phyloP scores from a whole-genome alignment of 2,797 vertebrate genomes.

The Eospalax fontanierii region DNA sequence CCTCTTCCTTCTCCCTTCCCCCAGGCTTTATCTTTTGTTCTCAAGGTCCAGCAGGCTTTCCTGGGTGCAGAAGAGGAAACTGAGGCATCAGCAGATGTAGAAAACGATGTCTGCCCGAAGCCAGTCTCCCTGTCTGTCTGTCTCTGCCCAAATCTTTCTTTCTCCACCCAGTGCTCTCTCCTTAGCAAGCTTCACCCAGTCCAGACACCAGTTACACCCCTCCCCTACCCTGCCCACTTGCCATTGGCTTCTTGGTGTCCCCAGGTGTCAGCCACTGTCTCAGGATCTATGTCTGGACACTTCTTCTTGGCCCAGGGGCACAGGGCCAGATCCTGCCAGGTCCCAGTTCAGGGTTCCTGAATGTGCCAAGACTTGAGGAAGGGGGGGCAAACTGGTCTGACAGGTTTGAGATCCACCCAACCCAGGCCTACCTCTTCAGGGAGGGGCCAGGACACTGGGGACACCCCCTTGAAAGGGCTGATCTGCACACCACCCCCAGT shows the following conservation, averaged over 20 bases:
- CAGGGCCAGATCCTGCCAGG: background rate
- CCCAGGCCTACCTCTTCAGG: background rate
- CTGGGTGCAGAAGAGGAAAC: background rate
- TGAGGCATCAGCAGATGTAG: background rate
- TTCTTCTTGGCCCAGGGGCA: background rate
- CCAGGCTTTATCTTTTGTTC: background rate
- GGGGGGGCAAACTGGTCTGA: slow-evolving; percentile 29
- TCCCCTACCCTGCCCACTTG: background rate
- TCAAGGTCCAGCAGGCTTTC: background rate
- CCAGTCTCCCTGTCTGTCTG: too few species aligned
- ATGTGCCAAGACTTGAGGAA: background rate
- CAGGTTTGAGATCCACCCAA: slow-evolving; percentile 19
- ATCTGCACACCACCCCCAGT: background rate
- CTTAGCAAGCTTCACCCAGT: fast-evolving
- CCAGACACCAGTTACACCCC: background rate
- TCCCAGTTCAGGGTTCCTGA: background rate
- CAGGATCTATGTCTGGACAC: background rate
- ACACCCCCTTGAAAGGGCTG: background rate
- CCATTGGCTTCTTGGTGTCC: background rate
- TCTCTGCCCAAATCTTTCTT: background rate
- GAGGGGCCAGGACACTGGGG: background rate
- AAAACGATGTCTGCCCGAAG: fast-evolving
- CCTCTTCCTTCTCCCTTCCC: background rate
- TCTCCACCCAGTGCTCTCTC: background rate
- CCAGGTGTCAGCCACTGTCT: background rate